Percentiles rank a stretch among this genome's conserved stretches.
phyloP scores from a whole-genome alignment of 2,113 vertebrate species.

The Xiphias gladius region DNA sequence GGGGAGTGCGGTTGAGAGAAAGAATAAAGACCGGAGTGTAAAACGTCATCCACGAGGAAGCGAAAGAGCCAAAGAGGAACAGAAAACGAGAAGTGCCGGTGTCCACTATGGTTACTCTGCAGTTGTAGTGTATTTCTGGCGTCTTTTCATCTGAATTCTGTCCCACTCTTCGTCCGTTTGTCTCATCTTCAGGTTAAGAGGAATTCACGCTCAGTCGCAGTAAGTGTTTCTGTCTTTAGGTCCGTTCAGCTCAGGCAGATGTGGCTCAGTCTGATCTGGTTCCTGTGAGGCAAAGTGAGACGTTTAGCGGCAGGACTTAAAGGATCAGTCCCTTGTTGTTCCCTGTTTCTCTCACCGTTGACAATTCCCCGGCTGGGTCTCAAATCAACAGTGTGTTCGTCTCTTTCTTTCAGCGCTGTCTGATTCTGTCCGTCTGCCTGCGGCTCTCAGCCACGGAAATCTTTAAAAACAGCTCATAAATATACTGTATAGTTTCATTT shows the following conservation, averaged over 20 bases:
- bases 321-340: too few relatives aligned
- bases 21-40: background rate
- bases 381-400: too few relatives aligned
- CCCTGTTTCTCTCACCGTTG: too few relatives aligned
- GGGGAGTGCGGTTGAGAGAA: background rate
- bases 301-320: background rate
- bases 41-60: slow-evolving; percentile 25
- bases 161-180: background rate
- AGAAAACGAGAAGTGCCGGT: slow-evolving; percentile 10
- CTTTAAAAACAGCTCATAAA: too few relatives aligned
- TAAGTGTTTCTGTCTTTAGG: too few relatives aligned
- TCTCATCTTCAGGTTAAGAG: background rate
- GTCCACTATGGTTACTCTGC: background rate
- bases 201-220: background rate
- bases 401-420: too few relatives aligned
- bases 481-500: too few relatives aligned
- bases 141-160: background rate
- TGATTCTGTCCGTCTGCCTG: too few relatives aligned
- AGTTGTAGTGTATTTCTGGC: background rate
- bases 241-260: too few relatives aligned
- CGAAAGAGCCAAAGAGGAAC: slow-evolving; percentile 18
- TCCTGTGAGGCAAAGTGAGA: fast-evolving
- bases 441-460: too few relatives aligned
- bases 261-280: background rate
- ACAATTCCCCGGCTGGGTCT: too few relatives aligned